phyloP scores from a whole-genome alignment of 2,113 vertebrate species.

The Polypterus bichir region DNA sequence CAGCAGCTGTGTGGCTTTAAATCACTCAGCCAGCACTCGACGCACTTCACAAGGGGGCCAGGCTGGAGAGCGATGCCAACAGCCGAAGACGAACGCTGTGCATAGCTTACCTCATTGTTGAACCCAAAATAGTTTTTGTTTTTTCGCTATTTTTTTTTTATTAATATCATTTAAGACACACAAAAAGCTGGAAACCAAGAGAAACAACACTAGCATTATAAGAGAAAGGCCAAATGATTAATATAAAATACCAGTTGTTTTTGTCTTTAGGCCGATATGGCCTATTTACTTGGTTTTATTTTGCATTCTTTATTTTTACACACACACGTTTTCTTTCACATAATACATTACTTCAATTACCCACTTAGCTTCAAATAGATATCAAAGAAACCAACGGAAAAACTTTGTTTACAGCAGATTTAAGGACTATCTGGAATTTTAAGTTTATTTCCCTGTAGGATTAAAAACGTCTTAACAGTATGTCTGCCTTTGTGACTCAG shows the following conservation, averaged over 20 bases:
- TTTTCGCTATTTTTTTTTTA: not conserved
- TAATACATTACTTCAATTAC: too few species aligned
- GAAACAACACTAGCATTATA: not conserved
- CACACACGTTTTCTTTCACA: not conserved
- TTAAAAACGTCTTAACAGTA: too few species aligned
- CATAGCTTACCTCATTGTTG: constrained; percentile 3
- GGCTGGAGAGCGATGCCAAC: constrained; percentile 7
- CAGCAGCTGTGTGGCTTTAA: constrained; percentile 38
- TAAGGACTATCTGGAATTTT: too few species aligned
- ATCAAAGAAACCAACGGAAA: too few species aligned
- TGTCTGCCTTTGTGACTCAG: too few species aligned
- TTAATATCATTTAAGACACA: constrained; percentile 1
- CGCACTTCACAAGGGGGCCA: constrained; percentile 5
- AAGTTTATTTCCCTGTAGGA: too few species aligned
- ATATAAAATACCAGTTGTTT: not conserved
- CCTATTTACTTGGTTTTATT: constrained; percentile 18
- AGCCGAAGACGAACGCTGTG: constrained; percentile 7
- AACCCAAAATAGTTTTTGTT: constrained; percentile 6
- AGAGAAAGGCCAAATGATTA: not conserved
- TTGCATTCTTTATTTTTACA: constrained; percentile 18
- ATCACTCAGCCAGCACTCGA: constrained; percentile 33
- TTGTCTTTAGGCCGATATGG: not conserved
- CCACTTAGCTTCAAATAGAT: too few species aligned
- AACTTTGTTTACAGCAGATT: too few species aligned
- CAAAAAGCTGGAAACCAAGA: not conserved